A percentile compares a stretch with the other conserved stretches of the same genome.
Evolutionary conservation across 1,140 invertebrate species (phyloP).

Genomic region (Saxidomus purpurata): DNA sequence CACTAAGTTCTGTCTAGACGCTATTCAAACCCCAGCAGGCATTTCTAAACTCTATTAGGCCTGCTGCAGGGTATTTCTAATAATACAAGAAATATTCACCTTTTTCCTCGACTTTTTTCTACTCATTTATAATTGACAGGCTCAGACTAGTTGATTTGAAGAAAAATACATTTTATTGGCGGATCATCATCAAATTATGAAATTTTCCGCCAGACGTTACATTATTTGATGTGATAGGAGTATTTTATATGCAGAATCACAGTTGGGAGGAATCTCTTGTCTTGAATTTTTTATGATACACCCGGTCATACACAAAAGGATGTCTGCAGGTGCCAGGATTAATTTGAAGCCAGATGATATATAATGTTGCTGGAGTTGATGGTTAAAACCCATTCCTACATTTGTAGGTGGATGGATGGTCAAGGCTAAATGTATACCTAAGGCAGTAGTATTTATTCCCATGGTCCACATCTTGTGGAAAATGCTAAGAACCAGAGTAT

Average conservation of each 20-base stretch:
- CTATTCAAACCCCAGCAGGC: slow-evolving; percentile 28
- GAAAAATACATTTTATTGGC: slow-evolving; percentile 10
- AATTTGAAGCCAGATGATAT: no score
- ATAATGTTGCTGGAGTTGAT: no score
- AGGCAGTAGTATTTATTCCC: no score
- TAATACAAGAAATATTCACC: neutral
- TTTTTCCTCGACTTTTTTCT: neutral
- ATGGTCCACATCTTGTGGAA: no score
- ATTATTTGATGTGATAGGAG: slow-evolving; percentile 7
- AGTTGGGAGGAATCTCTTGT: neutral
- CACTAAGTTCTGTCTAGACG: slow-evolving; percentile 17
- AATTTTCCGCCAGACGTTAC: neutral
- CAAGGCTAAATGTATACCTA: no score
- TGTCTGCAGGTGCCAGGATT: no score
- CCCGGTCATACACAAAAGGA: no score
- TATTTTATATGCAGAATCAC: slow-evolving; percentile 12
- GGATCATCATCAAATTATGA: slow-evolving; percentile 21
- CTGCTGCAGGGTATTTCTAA: neutral
- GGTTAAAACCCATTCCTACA: no score
- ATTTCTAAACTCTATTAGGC: slow-evolving; percentile 19
- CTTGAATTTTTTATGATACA: neutral
- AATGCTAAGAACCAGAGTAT: no score
- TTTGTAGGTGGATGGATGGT: no score
- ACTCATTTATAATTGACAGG: slow-evolving; percentile 1
- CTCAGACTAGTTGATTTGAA: slow-evolving; percentile 25